phyloP scores from a whole-genome alignment of 1,140 invertebrate species.

The Drosophila sucinea region DNA sequence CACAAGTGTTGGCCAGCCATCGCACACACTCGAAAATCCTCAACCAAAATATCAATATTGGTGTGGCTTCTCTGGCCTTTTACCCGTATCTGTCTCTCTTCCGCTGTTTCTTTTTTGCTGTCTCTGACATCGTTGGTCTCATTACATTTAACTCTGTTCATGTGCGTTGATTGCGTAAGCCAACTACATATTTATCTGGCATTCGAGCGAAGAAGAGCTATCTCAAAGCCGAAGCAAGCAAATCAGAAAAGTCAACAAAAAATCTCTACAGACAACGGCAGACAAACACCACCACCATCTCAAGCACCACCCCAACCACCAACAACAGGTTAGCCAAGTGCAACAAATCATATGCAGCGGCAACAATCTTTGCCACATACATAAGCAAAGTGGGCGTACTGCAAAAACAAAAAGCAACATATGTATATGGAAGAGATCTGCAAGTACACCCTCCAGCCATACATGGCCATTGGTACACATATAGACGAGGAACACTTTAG shows the following conservation, averaged over 20 bases:
- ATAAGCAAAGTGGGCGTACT: constrained; percentile 50
- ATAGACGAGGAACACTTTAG: not conserved
- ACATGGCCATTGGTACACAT: not conserved
- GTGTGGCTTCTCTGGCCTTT: constrained; percentile 41
- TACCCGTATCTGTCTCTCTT: constrained; percentile 5
- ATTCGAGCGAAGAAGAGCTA: constrained; percentile 70
- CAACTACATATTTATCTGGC: constrained; percentile 67
- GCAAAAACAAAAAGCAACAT: constrained; percentile 10
- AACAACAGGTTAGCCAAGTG: constrained; percentile 26
- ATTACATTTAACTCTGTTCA: constrained; percentile 73
- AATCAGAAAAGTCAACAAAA: constrained; percentile 76
- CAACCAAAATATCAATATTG: constrained; percentile 78
- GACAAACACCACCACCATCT: not conserved
- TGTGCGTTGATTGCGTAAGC: constrained; percentile 76
- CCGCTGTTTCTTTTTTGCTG: constrained; percentile 22
- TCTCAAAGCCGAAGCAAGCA: constrained; percentile 30
- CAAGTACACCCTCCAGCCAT: constrained; percentile 23
- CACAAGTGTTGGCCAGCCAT: constrained; percentile 16
- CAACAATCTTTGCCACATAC: constrained; percentile 36
- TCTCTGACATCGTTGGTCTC: constrained; percentile 45
- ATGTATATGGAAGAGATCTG: constrained; percentile 9
- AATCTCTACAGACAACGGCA: constrained; percentile 34
- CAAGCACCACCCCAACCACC: constrained; percentile 7
- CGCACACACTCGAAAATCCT: constrained; percentile 42
- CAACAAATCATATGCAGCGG: constrained; percentile 60